Conservation (phyloP, 1,140 invertebrate species). For the Micrasema minimum region DNA sequence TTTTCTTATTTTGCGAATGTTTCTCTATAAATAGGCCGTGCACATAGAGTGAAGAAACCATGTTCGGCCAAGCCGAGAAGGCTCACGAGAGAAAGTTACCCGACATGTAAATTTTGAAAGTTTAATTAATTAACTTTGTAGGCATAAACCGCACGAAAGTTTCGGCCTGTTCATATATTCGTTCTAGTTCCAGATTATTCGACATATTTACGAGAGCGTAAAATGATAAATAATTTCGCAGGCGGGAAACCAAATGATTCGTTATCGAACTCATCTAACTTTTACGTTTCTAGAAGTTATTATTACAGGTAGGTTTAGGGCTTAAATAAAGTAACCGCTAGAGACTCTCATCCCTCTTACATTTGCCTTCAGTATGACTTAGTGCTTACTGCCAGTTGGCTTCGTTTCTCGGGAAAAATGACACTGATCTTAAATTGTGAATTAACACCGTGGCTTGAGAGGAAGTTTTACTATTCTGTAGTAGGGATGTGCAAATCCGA, state of each 20-base stretch:
- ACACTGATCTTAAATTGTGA: no score
- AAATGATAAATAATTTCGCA: no score
- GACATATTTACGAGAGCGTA: background rate
- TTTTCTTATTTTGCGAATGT: no score
- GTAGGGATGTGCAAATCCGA: no score
- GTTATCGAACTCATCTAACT: background rate
- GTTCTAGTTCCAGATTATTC: background rate
- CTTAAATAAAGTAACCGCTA: background rate
- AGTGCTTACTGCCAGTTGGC: no score
- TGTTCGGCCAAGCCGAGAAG: background rate
- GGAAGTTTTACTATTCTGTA: no score
- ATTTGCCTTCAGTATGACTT: no score
- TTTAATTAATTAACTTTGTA: conserved; percentile 24
- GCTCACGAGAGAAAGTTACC: background rate
- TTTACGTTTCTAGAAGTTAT: background rate
- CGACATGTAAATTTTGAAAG: conserved; percentile 2
- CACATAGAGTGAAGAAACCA: background rate
- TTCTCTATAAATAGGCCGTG: background rate
- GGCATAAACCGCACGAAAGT: conserved; percentile 2
- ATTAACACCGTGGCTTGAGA: no score
- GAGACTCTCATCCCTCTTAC: no score
- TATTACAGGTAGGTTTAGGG: background rate
- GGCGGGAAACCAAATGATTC: background rate
- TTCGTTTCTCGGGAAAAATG: no score
- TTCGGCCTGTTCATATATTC: background rate